Percentiles rank a stretch among this genome's conserved stretches.
These are phyloP conservation scores for Drosophila sordidula DNA, from an alignment of 2,888 invertebrate species.

Conservation along the genomic window DNA sequence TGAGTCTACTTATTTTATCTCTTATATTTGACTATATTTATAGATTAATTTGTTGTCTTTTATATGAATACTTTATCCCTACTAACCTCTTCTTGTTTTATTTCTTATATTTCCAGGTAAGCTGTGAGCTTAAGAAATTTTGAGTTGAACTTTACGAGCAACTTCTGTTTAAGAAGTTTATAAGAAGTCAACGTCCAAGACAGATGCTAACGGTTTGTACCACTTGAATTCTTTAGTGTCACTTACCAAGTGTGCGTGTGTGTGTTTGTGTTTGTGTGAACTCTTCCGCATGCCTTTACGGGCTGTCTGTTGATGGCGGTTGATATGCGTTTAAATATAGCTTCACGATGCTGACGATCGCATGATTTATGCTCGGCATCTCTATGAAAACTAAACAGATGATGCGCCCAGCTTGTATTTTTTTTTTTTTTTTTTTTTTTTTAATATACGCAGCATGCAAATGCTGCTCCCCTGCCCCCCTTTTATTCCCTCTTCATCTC, in stretches of 20 bases:
- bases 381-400: constrained; percentile 39
- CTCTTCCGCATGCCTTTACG: constrained; percentile 54
- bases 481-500: background rate
- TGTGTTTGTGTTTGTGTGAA: constrained; percentile 25
- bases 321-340: constrained; percentile 36
- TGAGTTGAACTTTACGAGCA: too few species aligned
- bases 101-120: constrained; percentile 41
- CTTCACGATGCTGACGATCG: constrained; percentile 47
- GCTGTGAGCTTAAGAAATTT: constrained; percentile 1
- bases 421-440: background rate
- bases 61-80: too few species aligned
- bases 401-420: constrained; percentile 34
- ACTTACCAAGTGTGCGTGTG: constrained; percentile 4
- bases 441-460: constrained; percentile 7
- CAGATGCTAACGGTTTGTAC: constrained; percentile 22
- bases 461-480: background rate
- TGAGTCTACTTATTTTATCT: too few species aligned
- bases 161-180: too few species aligned
- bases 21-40: too few species aligned
- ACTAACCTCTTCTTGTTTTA: too few species aligned
- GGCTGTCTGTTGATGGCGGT: constrained; percentile 13
- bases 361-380: constrained; percentile 52
- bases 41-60: too few species aligned
- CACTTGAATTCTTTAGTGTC: constrained; percentile 14
- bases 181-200: too few species aligned